Conservation (phyloP, 1,140 invertebrate genomes). For the Drosophila nigrodunni region DNA sequence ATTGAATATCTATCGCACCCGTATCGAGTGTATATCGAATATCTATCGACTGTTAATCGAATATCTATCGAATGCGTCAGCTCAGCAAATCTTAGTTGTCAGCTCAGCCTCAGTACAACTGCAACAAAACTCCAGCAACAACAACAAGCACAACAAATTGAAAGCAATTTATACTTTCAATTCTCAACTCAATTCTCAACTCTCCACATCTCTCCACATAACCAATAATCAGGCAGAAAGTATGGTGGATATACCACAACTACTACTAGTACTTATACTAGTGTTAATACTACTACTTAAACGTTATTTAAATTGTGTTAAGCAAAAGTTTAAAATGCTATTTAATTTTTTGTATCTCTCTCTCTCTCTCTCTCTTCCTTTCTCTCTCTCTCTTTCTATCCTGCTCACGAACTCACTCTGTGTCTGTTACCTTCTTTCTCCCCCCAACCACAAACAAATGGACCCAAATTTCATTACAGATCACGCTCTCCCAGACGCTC, state of each 20-base stretch:
- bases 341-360: conserved; percentile 73
- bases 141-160: conserved; percentile 31
- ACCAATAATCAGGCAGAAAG: not conserved
- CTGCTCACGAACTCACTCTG: conserved; percentile 19
- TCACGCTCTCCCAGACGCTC: conserved; percentile 86
- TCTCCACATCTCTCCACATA: conserved; percentile 25
- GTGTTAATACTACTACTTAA: conserved; percentile 24
- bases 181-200: conserved; percentile 29
- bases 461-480: conserved; percentile 83
- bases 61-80: not conserved
- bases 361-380: conserved; percentile 43
- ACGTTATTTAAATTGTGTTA: conserved; percentile 38
- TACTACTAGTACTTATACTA: conserved; percentile 1
- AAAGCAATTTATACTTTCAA: conserved; percentile 8
- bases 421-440: conserved; percentile 11
- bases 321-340: conserved; percentile 53
- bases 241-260: not conserved
- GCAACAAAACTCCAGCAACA: conserved; percentile 2
- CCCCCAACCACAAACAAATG: not conserved
- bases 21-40: no score
- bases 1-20: no score
- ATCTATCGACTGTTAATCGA: no score
- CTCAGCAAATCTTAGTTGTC: not conserved
- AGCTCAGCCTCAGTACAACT: conserved; percentile 16
- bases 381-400: conserved; percentile 26